phyloP scores from a whole-genome alignment of 2,113 vertebrate species.

The Cyprinodon variegatus region DNA sequence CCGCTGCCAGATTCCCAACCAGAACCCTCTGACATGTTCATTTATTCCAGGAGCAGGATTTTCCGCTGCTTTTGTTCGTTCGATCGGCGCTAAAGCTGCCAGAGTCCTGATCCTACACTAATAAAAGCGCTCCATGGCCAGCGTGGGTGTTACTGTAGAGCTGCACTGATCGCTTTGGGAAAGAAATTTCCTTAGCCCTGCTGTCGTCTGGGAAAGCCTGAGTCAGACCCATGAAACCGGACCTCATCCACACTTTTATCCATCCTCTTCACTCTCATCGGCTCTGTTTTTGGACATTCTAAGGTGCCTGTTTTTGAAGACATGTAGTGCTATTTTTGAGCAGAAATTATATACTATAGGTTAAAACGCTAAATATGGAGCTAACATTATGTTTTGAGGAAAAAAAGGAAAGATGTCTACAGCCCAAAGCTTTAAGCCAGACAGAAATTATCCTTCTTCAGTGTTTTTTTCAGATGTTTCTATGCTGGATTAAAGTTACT shows the following conservation, averaged over 20 bases:
- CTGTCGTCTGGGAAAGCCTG: conserved; percentile 62
- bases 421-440: background rate
- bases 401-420: background rate
- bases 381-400: background rate
- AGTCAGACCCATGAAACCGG: conserved; percentile 61
- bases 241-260: conserved; percentile 21
- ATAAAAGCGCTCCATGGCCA: conserved; percentile 23
- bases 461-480: background rate
- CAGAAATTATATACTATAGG: background rate
- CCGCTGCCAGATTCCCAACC: conserved; percentile 4
- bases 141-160: conserved; percentile 44
- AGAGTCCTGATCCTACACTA: background rate
- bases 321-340: too few relatives aligned
- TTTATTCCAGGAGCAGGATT: conserved; percentile 18
- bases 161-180: conserved; percentile 37
- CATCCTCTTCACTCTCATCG: background rate
- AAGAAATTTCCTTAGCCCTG: conserved; percentile 24
- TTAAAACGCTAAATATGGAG: background rate
- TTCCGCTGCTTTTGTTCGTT: conserved; percentile 16
- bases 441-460: background rate
- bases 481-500: background rate
- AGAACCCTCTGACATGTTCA: background rate
- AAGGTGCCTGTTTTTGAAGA: too few relatives aligned
- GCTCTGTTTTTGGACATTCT: background rate
- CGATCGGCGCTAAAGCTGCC: background rate